phyloP scores from a whole-genome alignment of 2,888 invertebrate genomes.

The Drosophila fulvimacula region DNA sequence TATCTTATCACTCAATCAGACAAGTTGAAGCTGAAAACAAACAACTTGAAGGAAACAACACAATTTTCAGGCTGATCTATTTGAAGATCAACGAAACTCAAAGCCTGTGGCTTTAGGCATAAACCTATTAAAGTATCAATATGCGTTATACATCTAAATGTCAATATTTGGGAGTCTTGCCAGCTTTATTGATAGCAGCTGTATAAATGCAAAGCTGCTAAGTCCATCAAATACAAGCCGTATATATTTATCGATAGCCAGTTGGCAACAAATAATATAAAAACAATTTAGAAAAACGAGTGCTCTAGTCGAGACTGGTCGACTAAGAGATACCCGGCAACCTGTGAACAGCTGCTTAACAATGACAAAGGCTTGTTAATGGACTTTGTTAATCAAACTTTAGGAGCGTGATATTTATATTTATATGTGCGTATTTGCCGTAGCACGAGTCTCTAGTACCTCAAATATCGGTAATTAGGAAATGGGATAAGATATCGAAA shows the following conservation, averaged over 20 bases:
- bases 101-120: background rate
- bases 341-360: no score
- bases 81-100: slow-evolving; percentile 1
- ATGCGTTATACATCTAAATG: background rate
- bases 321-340: no score
- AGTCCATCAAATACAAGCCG: background rate
- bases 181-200: background rate
- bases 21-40: slow-evolving; percentile 8
- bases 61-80: background rate
- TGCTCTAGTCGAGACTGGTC: no score
- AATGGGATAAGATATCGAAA: no score
- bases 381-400: no score
- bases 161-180: background rate
- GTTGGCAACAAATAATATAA: slow-evolving; percentile 1
- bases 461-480: no score
- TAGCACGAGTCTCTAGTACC: no score
- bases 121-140: background rate
- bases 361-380: no score
- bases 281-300: no score
- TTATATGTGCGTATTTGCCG: no score
- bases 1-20: slow-evolving; percentile 8
- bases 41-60: background rate
- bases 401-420: no score
- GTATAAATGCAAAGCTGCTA: background rate
- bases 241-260: background rate